Conservation (phyloP, 92 coral and sea anemone genomes). For the Ricordea florida region DNA sequence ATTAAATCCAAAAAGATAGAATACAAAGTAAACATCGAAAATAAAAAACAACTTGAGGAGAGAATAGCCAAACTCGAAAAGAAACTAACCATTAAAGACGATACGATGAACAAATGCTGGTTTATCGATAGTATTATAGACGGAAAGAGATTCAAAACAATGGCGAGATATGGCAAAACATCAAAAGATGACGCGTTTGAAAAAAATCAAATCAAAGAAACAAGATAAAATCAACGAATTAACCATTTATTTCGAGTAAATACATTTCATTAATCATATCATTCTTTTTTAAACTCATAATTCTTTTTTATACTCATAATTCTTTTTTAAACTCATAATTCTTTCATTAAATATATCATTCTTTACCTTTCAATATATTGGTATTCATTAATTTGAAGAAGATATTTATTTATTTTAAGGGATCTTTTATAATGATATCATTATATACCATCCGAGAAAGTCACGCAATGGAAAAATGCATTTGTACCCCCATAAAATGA, state of each 20-base stretch:
- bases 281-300: too few relatives aligned
- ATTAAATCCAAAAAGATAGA: background rate
- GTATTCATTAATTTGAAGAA: too few relatives aligned
- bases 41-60: background rate
- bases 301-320: too few relatives aligned
- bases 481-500: too few relatives aligned
- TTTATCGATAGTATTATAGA: constrained; percentile 2
- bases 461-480: too few relatives aligned
- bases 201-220: background rate
- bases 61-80: constrained; percentile 16
- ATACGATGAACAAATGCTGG: background rate
- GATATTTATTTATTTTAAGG: too few relatives aligned
- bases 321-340: too few relatives aligned
- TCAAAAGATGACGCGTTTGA: constrained; percentile 35
- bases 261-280: too few relatives aligned
- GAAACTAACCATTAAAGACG: constrained; percentile 24
- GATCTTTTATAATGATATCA: too few relatives aligned
- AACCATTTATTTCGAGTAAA: constrained; percentile 23
- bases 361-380: too few relatives aligned
- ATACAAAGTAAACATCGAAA: constrained; percentile 8
- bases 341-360: too few relatives aligned
- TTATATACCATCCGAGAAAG: too few relatives aligned
- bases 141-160: background rate
- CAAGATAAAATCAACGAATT: constrained; percentile 1
- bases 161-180: constrained; percentile 11